These are phyloP conservation scores for Bucorvus abyssinicus DNA, from an alignment of 2,797 vertebrate genomes.

Conservation along the genomic window DNA sequence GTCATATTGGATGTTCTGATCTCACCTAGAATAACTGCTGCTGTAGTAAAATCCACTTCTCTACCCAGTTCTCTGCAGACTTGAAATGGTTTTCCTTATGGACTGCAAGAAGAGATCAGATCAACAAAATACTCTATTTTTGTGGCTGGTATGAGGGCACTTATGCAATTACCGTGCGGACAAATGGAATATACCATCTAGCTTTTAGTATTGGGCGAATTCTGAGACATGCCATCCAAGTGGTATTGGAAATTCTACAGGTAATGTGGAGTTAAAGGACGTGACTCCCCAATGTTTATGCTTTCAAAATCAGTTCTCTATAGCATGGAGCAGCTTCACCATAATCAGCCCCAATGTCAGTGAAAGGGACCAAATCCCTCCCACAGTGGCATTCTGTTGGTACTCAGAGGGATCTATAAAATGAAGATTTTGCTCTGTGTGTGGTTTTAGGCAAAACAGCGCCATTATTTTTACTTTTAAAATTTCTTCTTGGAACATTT, in stretches of 20 bases:
- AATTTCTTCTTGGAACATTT: slow-evolving; percentile 47
- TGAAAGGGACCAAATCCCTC: background rate
- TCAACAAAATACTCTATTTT: background rate
- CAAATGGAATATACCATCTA: background rate
- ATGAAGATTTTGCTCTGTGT: slow-evolving; percentile 14
- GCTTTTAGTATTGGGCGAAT: background rate
- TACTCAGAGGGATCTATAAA: background rate
- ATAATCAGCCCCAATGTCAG: background rate
- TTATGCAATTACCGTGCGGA: background rate
- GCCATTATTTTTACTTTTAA: background rate
- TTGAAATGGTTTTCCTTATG: background rate
- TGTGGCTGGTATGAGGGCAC: background rate
- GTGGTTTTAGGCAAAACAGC: background rate
- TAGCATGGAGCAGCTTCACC: background rate
- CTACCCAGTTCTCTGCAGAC: background rate
- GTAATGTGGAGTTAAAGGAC: background rate
- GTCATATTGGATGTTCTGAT: background rate
- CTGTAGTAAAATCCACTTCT: background rate
- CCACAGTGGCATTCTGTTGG: slow-evolving; percentile 5
- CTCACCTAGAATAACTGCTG: background rate
- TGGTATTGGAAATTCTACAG: background rate
- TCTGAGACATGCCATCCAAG: background rate
- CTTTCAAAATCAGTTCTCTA: background rate
- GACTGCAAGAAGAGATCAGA: background rate
- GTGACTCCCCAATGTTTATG: background rate